Base-by-base conservation (phyloP, 1,140 invertebrate species). In the Papilio xuthus region DNA sequence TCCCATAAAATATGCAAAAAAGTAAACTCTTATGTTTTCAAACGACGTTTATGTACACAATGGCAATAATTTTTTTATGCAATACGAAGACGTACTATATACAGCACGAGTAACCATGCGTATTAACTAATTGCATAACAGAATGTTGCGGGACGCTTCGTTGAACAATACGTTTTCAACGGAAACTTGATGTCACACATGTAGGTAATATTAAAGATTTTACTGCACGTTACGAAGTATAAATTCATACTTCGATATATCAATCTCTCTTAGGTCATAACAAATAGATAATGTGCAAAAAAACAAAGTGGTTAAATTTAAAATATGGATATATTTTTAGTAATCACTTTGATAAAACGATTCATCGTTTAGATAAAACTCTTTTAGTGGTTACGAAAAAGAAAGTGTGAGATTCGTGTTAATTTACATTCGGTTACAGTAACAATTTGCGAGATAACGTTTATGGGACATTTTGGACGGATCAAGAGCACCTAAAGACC, bases 391-490 rank as follows among this genome's bases (percentile, higher is more conserved):
- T 67, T 67, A 76, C 20, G 53, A 63, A 42, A 76, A 76, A 76
- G 74, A 76, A 76, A 76, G 74, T 76, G 74, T 76, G 74, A 76
- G 28, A 76, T 60, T 42, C 32, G 12, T 76, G 74, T 80, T 84
- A 83, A 85, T 87, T 86, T 86, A 79, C 84, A 84, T 88, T 82
- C 84, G 81, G 83, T 75, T 84, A 83, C 82, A 79, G 83, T 86
- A 85, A 87, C 84, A 83, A 80, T 77, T 74, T 80, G 77, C 77
- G 77, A 82, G 84, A 87, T 87, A 87, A 85, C 71, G 63, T 75
- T 75, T 70, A 70, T 71, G 20, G 42, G 18, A 60, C 60, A 76
- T 75, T 78, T 71, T 37, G n/a, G 73, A 74, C 76, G 41, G 47
- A 73, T 78, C 77, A 76, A 53, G 76, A 63, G 63, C 74, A 71